These are phyloP conservation scores for Anguilla obscura DNA, from an alignment of 2,797 vertebrate species.

Conservation along the genomic window DNA sequence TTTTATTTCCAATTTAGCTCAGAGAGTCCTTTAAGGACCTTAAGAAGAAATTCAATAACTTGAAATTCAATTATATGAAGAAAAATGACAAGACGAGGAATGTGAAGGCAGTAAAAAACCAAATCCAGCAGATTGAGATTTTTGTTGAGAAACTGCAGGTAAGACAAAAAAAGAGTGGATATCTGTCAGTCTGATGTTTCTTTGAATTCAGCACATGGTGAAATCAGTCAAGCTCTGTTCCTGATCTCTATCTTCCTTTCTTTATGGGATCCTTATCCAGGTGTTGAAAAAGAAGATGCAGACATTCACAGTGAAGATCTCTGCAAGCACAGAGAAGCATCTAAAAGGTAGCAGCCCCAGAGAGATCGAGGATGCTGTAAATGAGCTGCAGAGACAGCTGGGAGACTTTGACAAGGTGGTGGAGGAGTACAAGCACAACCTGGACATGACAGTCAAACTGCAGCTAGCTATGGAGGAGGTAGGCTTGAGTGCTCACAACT, in stretches of 20 bases:
- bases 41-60: constrained; percentile 87
- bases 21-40: constrained; percentile 84
- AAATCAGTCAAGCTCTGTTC: background rate
- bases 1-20: constrained; percentile 65
- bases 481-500: constrained; percentile 22
- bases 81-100: constrained; percentile 81
- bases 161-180: constrained; percentile 31
- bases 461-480: constrained; percentile 89
- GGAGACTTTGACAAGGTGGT: constrained; percentile 77
- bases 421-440: constrained; percentile 79
- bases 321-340: constrained; percentile 60
- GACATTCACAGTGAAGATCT: constrained; percentile 66
- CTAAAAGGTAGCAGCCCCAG: constrained; percentile 58
- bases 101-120: constrained; percentile 77
- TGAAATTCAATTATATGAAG: constrained; percentile 85
- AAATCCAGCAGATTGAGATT: constrained; percentile 80
- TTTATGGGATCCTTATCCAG: constrained; percentile 58
- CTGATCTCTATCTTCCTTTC: background rate
- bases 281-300: constrained; percentile 77
- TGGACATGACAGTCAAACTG: constrained; percentile 79
- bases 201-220: background rate
- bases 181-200: background rate
- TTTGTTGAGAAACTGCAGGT: constrained; percentile 81
- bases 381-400: constrained; percentile 81
- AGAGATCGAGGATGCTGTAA: constrained; percentile 66